A percentile compares a stretch with the other conserved stretches of the same genome.
These are phyloP conservation scores for Caretta caretta DNA, from an alignment of 2,113 vertebrate species.

Conservation along the genomic window DNA sequence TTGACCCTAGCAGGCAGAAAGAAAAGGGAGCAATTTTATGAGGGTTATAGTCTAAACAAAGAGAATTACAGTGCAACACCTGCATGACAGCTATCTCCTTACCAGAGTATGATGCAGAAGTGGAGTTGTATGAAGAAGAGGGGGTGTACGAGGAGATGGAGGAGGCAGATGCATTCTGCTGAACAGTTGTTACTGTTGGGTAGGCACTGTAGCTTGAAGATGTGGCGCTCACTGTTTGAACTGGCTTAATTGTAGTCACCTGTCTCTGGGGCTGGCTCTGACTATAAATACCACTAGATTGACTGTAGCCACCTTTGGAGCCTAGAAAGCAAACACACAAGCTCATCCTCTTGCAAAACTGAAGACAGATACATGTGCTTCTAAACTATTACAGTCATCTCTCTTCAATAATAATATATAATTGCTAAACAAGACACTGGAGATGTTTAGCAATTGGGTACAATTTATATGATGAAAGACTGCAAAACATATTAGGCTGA, in stretches of 20 bases:
- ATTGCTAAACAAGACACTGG: neutral
- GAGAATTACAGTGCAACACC: no score
- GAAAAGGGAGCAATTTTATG: neutral
- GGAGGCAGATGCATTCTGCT: slow-evolving; percentile 67
- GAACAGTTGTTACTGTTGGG: slow-evolving; percentile 72
- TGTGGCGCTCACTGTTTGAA: slow-evolving; percentile 68
- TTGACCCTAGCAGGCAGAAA: slow-evolving; percentile 73
- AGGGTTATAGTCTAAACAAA: neutral
- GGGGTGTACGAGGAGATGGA: slow-evolving; percentile 75
- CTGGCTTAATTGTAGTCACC: slow-evolving; percentile 72
- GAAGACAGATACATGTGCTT: neutral
- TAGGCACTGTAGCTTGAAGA: slow-evolving; percentile 80
- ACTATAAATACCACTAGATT: slow-evolving; percentile 69
- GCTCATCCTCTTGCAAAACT: neutral
- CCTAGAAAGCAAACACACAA: slow-evolving; percentile 31
- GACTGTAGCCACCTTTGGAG: slow-evolving; percentile 75
- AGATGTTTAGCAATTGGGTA: neutral
- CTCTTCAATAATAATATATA: neutral
- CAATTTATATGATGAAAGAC: neutral
- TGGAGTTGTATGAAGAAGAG: slow-evolving; percentile 75
- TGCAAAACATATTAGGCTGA: neutral
- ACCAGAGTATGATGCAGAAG: slow-evolving; percentile 78
- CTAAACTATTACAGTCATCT: neutral
- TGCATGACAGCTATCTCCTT: neutral
- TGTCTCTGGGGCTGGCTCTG: slow-evolving; percentile 78